phyloP scores from a whole-genome alignment of 2,888 invertebrate genomes.

The Onthophagus sagittarius region DNA sequence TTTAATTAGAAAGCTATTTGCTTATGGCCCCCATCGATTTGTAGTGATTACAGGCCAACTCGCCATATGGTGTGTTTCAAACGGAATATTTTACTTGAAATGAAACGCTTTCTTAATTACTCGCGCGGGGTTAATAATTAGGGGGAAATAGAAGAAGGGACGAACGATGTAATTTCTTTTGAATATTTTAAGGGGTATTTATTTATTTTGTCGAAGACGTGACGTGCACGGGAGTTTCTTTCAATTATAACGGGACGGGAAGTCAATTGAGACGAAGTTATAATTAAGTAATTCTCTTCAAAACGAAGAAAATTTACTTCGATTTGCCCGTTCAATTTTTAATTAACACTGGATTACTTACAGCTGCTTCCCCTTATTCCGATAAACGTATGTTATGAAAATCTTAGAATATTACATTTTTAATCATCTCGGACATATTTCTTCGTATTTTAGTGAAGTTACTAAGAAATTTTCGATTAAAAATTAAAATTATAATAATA shows the following conservation, averaged over 20 bases:
- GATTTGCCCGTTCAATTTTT: constrained; percentile 6
- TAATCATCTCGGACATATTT: not conserved
- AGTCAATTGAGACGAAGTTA: not conserved
- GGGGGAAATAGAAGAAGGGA: not conserved
- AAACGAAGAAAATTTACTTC: constrained; percentile 3
- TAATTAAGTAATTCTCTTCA: not conserved
- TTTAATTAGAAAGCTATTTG: constrained; percentile 3
- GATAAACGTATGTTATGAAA: not conserved
- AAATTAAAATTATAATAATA: no score
- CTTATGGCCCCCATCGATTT: constrained; percentile 3
- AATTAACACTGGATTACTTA: not conserved
- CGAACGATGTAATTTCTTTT: not conserved
- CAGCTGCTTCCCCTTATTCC: not conserved
- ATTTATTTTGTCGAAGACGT: not conserved
- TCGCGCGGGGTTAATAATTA: not conserved
- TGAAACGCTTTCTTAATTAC: not conserved
- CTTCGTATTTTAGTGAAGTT: not conserved
- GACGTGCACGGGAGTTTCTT: not conserved
- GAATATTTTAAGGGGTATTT: not conserved
- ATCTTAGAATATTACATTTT: not conserved
- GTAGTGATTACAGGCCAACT: constrained; percentile 5
- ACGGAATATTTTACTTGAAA: not conserved
- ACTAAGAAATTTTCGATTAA: not conserved
- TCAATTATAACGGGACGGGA: not conserved
- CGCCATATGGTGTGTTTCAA: not conserved